Conservation (phyloP, 2,797 vertebrate species). For the Ataeniobius toweri region DNA sequence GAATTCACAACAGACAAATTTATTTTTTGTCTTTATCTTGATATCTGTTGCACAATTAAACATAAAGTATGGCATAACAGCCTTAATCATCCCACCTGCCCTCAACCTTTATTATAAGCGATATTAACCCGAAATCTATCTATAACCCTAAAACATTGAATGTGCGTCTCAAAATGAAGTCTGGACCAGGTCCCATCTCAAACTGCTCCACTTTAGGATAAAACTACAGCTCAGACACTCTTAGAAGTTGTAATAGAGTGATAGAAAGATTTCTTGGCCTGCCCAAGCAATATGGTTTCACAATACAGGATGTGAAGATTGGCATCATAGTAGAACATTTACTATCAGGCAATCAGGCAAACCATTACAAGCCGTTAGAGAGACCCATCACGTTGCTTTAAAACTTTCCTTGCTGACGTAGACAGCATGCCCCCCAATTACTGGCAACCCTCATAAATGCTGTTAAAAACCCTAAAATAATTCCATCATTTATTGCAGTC, state of each 20-base stretch:
- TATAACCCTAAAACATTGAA: neutral
- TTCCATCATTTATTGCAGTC: neutral
- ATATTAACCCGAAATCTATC: neutral
- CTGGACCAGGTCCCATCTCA: neutral
- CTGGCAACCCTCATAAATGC: too few species aligned
- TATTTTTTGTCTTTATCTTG: neutral
- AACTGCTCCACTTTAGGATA: neutral
- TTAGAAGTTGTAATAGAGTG: conserved; percentile 22
- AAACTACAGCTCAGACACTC: neutral
- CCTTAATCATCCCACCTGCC: neutral
- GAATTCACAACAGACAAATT: conserved; percentile 4
- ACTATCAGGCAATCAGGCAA: conserved; percentile 35
- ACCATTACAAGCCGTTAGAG: conserved; percentile 6
- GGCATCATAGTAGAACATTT: conserved; percentile 17
- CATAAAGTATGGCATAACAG: neutral
- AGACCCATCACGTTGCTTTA: conserved; percentile 6
- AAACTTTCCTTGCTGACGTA: conserved; percentile 1
- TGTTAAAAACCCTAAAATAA: neutral
- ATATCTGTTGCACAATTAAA: neutral
- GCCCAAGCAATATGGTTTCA: conserved; percentile 19
- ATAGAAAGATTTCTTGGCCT: conserved; percentile 42
- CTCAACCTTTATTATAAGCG: neutral
- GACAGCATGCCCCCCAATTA: neutral
- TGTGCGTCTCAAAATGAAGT: neutral
- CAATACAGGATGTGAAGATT: conserved; percentile 54